Conservation (phyloP, 2,797 vertebrate species). For the Aphelocoma californica region DNA sequence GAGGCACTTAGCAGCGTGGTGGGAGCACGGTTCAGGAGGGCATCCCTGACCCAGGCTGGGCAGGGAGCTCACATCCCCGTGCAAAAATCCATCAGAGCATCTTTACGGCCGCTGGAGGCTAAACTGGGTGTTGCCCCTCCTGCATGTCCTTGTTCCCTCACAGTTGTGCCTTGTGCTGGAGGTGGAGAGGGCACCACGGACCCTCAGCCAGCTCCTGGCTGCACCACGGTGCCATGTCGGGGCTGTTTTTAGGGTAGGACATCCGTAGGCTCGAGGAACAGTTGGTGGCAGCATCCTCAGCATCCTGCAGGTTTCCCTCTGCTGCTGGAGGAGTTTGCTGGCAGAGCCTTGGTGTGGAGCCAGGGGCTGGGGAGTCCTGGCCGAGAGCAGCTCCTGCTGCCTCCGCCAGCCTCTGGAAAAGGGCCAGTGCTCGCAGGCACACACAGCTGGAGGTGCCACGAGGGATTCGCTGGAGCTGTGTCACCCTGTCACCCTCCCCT, state of each 20-base stretch:
- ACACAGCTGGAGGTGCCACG: not conserved
- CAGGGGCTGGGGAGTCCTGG: not conserved
- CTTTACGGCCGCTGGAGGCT: not conserved
- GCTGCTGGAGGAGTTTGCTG: not conserved
- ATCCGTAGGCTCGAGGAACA: accelerated
- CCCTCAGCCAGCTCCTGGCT: not conserved
- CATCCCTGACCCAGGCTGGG: not conserved
- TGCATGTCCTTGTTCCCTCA: accelerated
- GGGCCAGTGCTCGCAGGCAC: not conserved
- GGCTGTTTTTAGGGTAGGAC: not conserved
- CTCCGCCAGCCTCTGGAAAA: not conserved
- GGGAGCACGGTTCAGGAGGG: not conserved
- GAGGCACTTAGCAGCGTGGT: not conserved
- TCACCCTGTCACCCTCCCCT: not conserved
- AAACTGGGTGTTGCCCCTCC: accelerated
- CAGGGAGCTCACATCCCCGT: not conserved
- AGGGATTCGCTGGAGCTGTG: not conserved
- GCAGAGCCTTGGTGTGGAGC: not conserved
- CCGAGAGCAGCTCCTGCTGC: not conserved
- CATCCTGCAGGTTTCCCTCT: not conserved
- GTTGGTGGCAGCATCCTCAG: not conserved
- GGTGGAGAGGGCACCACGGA: not conserved
- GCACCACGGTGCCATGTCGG: accelerated
- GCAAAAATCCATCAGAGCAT: not conserved
- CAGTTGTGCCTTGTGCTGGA: not conserved